Evolutionary conservation across 2,113 vertebrate species (phyloP), one percentile per base, ranked within the genome.

Genomic region (Malaclemys terrapin): DNA sequence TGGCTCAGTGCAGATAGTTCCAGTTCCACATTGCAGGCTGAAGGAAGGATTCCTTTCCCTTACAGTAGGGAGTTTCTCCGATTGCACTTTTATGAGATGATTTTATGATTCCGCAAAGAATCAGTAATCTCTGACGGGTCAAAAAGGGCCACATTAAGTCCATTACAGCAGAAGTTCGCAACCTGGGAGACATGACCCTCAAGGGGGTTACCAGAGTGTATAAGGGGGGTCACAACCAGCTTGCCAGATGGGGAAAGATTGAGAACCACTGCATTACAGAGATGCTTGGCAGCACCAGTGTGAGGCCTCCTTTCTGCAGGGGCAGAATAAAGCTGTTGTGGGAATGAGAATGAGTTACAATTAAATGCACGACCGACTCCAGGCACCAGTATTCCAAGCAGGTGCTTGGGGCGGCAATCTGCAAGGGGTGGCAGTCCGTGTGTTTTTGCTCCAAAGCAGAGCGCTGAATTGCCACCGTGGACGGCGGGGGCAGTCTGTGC

Each of bases 211-310:
- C 19, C 75, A 85, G 69, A 8, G 31, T 9, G n/a, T 42, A 10
- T 57, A 29, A 65, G 3, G 31, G 31, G 24, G 25, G 6, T 4
- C 52, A 11, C 47, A 35, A 78, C 22, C 80, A 56, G 24, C 62
- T 56, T 45, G 53, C 22, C 72, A 76, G 10, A 76, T 45, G 20
- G 42, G 42, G 38, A 83, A 76, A 0, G n/a, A 24, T 38, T 38
- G 49, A 85, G 80, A 57, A 89, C 1, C 42, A 52, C 3, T 6
- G 22, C 5, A 82, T 25, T 82, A 76, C 5, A 65, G 84, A 65
- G 82, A 87, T 65, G 5, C 22, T 52, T 1, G 0, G 52, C 47
- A 42, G 25, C 53, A 22, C n/a, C 14, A 9, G 4, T 1, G 0
- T 2, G 4, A 91, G 25, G 42, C 24, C 17, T 80, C 62, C 10